Percentiles rank a stretch among this genome's conserved stretches.
phyloP scores from a whole-genome alignment of 2,888 invertebrate species.

The Polymixis flavicincta region DNA sequence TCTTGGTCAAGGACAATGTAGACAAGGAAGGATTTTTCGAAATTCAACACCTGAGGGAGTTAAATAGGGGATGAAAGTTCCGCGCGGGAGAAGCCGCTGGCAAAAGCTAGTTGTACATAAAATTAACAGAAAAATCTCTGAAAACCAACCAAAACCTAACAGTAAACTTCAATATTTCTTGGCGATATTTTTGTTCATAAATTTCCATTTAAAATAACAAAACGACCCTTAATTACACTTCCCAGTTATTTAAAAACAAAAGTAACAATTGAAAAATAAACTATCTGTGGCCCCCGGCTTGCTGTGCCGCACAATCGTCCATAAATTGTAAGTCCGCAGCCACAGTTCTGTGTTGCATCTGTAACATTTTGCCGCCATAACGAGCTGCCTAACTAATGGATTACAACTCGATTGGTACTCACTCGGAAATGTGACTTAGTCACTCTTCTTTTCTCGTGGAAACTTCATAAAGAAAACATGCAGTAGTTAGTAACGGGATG shows the following conservation, averaged over 20 bases:
- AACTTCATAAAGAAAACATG: not conserved
- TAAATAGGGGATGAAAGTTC: too few species aligned
- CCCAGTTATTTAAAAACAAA: constrained; percentile 46
- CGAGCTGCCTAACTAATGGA: constrained; percentile 64
- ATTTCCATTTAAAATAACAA: constrained; percentile 22
- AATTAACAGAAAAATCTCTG: too few species aligned
- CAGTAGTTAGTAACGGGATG: too few species aligned
- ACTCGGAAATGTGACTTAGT: not conserved
- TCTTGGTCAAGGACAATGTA: too few species aligned
- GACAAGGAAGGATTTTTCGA: too few species aligned
- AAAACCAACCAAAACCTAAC: not conserved
- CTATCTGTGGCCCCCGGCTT: constrained; percentile 37
- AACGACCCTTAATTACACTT: constrained; percentile 32
- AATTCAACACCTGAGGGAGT: too few species aligned
- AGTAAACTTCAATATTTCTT: not conserved
- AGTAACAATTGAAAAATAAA: constrained; percentile 46
- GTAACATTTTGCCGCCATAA: constrained; percentile 68
- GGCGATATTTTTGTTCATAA: not conserved
- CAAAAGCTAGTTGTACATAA: too few species aligned
- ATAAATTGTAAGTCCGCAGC: constrained; percentile 68
- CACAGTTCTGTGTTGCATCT: constrained; percentile 58
- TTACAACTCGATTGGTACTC: constrained; percentile 47
- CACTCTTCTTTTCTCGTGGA: not conserved
- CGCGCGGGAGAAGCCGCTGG: too few species aligned
- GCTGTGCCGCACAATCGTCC: constrained; percentile 68